phyloP scores from a whole-genome alignment of 1,140 invertebrate species.

The Ylistrum balloti region DNA sequence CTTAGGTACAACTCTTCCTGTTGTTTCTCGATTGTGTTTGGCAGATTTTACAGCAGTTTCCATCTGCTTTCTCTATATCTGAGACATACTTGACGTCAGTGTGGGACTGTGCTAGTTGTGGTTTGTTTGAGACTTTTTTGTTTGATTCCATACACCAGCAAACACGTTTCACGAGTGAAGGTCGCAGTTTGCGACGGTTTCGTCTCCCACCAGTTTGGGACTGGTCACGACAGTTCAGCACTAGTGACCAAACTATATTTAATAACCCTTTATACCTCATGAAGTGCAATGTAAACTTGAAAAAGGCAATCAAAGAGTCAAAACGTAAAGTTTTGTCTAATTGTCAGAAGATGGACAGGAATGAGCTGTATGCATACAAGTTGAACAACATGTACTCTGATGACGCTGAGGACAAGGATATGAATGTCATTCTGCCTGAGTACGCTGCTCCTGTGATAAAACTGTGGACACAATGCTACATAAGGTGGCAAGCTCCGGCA shows the following conservation, averaged over 20 bases:
- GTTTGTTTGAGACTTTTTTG: constrained; percentile 95
- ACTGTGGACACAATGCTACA: constrained; percentile 95
- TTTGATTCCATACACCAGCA: constrained; percentile 87
- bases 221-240: constrained; percentile 77
- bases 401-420: constrained; percentile 41
- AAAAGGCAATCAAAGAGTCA: constrained; percentile 52
- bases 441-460: constrained; percentile 84
- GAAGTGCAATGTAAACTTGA: constrained; percentile 61
- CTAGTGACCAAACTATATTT: constrained; percentile 76
- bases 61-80: constrained; percentile 94
- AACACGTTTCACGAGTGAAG: constrained; percentile 79
- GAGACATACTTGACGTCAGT: constrained; percentile 95
- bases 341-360: constrained; percentile 49
- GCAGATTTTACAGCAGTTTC: constrained; percentile 95
- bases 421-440: constrained; percentile 68
- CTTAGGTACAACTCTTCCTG: constrained; percentile 92
- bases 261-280: constrained; percentile 79
- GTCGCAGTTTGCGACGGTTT: constrained; percentile 63
- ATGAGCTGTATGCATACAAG: constrained; percentile 62
- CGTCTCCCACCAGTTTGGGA: constrained; percentile 78
- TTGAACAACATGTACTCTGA: constrained; percentile 60
- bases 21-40: constrained; percentile 96
- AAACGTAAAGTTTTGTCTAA: background rate
- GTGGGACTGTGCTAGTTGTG: constrained; percentile 93
- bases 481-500: constrained; percentile 92